These are phyloP conservation scores for Chiridota heheva DNA, from an alignment of 35 echinoderm and acorn worm genomes.

Conservation along the genomic window DNA sequence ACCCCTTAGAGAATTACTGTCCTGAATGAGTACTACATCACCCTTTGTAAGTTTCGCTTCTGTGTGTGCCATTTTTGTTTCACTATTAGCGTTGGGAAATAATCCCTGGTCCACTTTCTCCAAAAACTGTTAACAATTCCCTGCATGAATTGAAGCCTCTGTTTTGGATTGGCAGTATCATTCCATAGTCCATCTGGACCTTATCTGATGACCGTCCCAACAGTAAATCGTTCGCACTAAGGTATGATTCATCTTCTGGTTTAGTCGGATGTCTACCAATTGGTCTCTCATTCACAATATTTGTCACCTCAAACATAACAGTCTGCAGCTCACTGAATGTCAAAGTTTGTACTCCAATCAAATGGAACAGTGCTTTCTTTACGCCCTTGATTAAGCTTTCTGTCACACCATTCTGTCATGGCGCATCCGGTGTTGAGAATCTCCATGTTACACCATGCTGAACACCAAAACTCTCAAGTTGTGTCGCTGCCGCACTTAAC, in stretches of 20 bases:
- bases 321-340: conserved; percentile 11
- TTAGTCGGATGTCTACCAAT: conserved; percentile 45
- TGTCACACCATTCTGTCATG: conserved; percentile 61
- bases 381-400: conserved; percentile 42
- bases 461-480: conserved; percentile 26
- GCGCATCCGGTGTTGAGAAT: conserved; percentile 37
- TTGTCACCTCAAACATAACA: conserved; percentile 27
- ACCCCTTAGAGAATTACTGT: too few species aligned
- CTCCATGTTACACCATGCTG: conserved; percentile 40
- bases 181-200: conserved; percentile 34
- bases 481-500: conserved; percentile 28
- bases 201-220: conserved; percentile 39
- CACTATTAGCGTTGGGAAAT: conserved; percentile 48
- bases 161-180: conserved; percentile 24
- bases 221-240: conserved; percentile 48
- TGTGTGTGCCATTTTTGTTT: conserved; percentile 50
- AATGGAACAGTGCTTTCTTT: conserved; percentile 13
- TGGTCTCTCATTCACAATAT: conserved; percentile 27
- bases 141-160: conserved; percentile 48
- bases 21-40: conserved; percentile 36
- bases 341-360: conserved; percentile 23
- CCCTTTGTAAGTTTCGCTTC: conserved; percentile 26
- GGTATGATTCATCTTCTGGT: conserved; percentile 33
- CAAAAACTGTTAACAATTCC: conserved; percentile 39
- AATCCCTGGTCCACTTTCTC: conserved; percentile 43